A percentile compares a stretch with the other conserved stretches of the same genome.
phyloP scores from a whole-genome alignment of 1,140 invertebrate species.

The Ips nitidus region DNA sequence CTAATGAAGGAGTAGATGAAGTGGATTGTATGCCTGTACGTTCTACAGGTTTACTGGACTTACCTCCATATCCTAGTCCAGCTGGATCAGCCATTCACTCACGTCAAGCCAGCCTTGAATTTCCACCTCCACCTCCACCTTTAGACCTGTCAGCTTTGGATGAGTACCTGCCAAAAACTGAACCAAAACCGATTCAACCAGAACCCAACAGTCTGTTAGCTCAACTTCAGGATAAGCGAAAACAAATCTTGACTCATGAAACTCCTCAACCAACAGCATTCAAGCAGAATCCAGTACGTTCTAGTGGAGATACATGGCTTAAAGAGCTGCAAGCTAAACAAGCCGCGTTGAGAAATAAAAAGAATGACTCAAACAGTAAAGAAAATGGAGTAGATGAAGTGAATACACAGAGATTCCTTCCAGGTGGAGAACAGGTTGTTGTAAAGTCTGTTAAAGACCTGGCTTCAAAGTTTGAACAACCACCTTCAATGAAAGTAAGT shows the following conservation, averaged over 20 bases:
- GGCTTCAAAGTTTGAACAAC: constrained; percentile 78
- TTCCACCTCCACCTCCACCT: constrained; percentile 81
- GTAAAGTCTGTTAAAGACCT: constrained; percentile 72
- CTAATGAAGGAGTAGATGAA: constrained; percentile 66
- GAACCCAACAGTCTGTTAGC: constrained; percentile 64
- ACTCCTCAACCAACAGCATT: constrained; percentile 44
- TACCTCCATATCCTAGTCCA: constrained; percentile 79
- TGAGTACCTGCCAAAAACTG: constrained; percentile 54
- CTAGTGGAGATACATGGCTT: constrained; percentile 66
- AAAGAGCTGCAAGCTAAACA: constrained; percentile 78
- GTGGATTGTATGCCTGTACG: constrained; percentile 56
- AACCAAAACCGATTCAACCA: constrained; percentile 41
- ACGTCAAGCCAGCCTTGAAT: constrained; percentile 83
- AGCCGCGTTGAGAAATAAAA: constrained; percentile 64
- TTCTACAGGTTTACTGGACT: constrained; percentile 56
- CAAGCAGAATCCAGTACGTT: constrained; percentile 46
- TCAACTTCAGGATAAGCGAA: constrained; percentile 75
- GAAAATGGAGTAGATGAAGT: constrained; percentile 37
- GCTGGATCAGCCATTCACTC: constrained; percentile 75
- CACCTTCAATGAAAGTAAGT: constrained; percentile 39
- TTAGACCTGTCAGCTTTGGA: constrained; percentile 64
- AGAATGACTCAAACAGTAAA: constrained; percentile 44
- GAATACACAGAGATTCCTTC: constrained; percentile 33
- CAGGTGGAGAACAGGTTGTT: constrained; percentile 45
- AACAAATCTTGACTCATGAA: constrained; percentile 65